Conservation (phyloP, 2,797 vertebrate species). For the Acrocephalus scirpaceus region DNA sequence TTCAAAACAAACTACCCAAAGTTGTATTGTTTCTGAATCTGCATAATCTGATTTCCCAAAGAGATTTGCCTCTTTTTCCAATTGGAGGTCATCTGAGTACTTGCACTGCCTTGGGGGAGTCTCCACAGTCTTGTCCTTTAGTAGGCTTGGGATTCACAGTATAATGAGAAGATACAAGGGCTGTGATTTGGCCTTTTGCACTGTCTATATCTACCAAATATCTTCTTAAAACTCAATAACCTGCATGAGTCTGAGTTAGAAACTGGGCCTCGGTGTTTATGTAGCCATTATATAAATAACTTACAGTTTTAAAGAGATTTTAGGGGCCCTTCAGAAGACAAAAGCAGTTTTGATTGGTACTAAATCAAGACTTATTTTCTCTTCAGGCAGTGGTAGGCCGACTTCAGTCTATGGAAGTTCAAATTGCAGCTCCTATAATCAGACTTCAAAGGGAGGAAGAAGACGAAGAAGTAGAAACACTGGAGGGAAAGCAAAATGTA, state of each 20-base stretch:
- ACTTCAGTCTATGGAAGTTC: slow-evolving; percentile 85
- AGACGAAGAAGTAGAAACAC: slow-evolving; percentile 82
- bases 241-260: not conserved
- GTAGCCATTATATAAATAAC: not conserved
- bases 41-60: not conserved
- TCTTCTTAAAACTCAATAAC: not conserved
- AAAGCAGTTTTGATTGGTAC: not conserved
- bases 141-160: not conserved
- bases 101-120: not conserved
- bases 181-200: not conserved
- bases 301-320: not conserved
- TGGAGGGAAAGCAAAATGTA: slow-evolving; percentile 79
- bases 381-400: slow-evolving; percentile 81
- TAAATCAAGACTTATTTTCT: slow-evolving; percentile 39
- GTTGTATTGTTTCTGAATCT: not conserved
- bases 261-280: not conserved
- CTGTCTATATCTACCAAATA: not conserved
- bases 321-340: not conserved
- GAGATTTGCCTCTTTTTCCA: not conserved
- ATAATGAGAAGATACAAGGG: not conserved
- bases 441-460: slow-evolving; percentile 80
- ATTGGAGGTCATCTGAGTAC: not conserved
- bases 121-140: not conserved
- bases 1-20: not conserved
- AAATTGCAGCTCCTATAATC: slow-evolving; percentile 78